Evolutionary conservation across 2,797 vertebrate genomes (phyloP).

Genomic region (Apogon hyalosoma): DNA sequence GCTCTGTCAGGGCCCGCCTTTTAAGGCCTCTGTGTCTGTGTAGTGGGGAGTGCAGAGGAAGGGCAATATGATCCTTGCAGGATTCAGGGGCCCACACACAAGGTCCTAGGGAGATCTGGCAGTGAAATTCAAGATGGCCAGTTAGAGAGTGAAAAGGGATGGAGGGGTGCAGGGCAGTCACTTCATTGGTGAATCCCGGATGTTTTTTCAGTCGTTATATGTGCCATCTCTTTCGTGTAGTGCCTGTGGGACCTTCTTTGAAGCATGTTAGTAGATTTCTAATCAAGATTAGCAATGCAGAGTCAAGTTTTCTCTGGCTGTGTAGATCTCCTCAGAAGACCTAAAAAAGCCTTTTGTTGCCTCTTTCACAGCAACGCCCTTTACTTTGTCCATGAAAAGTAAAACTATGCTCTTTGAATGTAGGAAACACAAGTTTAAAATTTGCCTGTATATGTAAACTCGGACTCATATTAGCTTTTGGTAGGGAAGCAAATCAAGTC

Average conservation of each 20-base stretch:
- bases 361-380: background rate
- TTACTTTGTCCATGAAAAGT: background rate
- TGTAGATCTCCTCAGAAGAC: slow-evolving; percentile 26
- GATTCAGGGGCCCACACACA: slow-evolving; percentile 82
- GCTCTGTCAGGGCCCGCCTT: slow-evolving; percentile 68
- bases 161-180: slow-evolving; percentile 31
- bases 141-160: slow-evolving; percentile 61
- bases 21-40: slow-evolving; percentile 51
- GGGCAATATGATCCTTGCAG: slow-evolving; percentile 82
- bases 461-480: slow-evolving; percentile 52
- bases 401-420: background rate
- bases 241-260: slow-evolving; percentile 44
- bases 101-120: slow-evolving; percentile 77
- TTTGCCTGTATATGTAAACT: slow-evolving; percentile 3
- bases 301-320: slow-evolving; percentile 27
- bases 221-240: slow-evolving; percentile 57
- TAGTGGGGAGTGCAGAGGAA: slow-evolving; percentile 71
- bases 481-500: slow-evolving; percentile 71
- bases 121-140: slow-evolving; percentile 84
- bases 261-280: slow-evolving; percentile 60
- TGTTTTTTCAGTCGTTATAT: slow-evolving; percentile 73
- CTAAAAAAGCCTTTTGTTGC: slow-evolving; percentile 11
- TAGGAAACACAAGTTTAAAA: no score
- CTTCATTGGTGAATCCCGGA: slow-evolving; percentile 74
- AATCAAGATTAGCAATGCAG: slow-evolving; percentile 67